Percentiles rank a stretch among this genome's conserved stretches.
phyloP scores from a whole-genome alignment of 2,797 vertebrate genomes.

The Apodemus agrarius region DNA sequence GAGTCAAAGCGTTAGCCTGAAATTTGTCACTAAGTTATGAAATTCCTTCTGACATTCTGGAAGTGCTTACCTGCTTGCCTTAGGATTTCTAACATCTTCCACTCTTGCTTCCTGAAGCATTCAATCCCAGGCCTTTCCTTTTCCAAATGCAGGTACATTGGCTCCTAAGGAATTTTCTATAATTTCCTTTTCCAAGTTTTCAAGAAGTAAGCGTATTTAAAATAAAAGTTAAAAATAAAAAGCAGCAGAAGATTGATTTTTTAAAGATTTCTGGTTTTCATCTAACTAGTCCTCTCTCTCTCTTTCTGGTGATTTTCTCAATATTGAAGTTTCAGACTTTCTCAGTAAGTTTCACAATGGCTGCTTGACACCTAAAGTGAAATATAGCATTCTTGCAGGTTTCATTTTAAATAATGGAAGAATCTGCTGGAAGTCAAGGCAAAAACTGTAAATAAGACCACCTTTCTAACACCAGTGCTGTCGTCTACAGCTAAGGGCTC shows the following conservation, averaged over 20 bases:
- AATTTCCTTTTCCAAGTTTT: neutral
- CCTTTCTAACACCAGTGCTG: neutral
- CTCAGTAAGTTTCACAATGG: neutral
- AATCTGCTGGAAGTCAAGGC: neutral
- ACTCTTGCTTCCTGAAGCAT: neutral
- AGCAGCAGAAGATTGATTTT: neutral
- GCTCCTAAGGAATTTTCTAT: neutral
- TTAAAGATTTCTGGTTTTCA: neutral
- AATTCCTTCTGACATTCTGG: too few relatives aligned
- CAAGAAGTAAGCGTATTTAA: constrained; percentile 42
- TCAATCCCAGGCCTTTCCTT: neutral
- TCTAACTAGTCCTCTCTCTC: neutral
- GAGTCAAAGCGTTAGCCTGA: neutral
- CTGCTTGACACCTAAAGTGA: neutral
- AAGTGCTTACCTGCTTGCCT: too few relatives aligned
- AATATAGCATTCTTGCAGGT: neutral
- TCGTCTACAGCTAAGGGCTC: neutral
- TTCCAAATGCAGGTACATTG: neutral
- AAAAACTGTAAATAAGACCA: neutral
- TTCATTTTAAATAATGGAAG: constrained; percentile 43
- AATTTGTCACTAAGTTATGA: neutral
- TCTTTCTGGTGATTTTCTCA: constrained; percentile 10
- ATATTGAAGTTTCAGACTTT: neutral
- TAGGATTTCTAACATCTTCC: neutral
- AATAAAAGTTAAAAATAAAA: neutral